Evolutionary conservation across 2,888 invertebrate species (phyloP), one percentile per base, ranked within the genome.

Genomic region (Tipula confusa): DNA sequence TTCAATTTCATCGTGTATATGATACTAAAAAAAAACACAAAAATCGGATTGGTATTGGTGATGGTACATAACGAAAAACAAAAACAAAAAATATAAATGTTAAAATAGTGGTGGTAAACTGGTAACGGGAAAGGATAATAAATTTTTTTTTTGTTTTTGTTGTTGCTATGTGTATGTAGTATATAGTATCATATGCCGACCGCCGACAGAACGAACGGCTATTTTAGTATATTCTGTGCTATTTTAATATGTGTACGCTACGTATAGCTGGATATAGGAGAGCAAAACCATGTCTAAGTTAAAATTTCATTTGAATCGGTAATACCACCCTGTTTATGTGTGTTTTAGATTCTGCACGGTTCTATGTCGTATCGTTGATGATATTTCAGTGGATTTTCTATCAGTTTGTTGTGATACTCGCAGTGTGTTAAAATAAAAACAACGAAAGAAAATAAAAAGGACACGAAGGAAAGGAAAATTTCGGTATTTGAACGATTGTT

Each of bases 121-220:
- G 64, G 64, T 64, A 64, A 64, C 64, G 64, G 24, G 64, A 64
- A 64, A 64, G 64, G 64, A 64, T 64, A 64, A 64, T 64, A 64
- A 64, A 24, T 9, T 24, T 9, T 64, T 24, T 9, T 64, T 64
- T 64, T 43, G 43, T 43, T 43, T 64, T 24, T 64, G 9, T 64
- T 64, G 31, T n/a, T n/a, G n/a, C 9, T 64, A 24, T 64, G 24
- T 64, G 24, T 15, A 43, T 64, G 9, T n/a, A n/a, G n/a, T n/a
- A n/a, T n/a, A n/a, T n/a, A n/a, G n/a, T n/a, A n/a, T n/a, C n/a
- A n/a, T n/a, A n/a, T n/a, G n/a, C n/a, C n/a, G n/a, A n/a, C n/a
- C n/a, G n/a, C n/a, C 33, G 33, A 33, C 33, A n/a, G 33, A 33
- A 7, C 64, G 64, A 64, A 64, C 64, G 64, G 64, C 64, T 64